Conservation (phyloP, 2,888 invertebrate genomes). For the Steinernema scapterisci region DNA sequence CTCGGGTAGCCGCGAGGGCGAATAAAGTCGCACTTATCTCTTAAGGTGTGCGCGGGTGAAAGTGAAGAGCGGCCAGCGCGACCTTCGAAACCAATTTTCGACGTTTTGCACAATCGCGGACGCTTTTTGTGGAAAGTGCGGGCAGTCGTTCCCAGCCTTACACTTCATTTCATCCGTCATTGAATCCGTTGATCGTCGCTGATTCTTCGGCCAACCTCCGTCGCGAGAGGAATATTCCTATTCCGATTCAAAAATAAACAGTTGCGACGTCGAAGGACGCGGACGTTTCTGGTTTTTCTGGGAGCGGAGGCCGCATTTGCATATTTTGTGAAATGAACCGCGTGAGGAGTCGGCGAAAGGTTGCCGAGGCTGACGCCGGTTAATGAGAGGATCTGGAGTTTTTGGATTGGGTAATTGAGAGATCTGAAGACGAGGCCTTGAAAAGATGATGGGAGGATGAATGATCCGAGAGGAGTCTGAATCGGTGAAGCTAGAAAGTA, state of each 20-base stretch:
- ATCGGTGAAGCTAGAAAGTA: too few species aligned
- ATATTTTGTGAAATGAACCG: slow-evolving; percentile 30
- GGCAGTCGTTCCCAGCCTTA: slow-evolving; percentile 33
- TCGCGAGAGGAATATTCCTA: slow-evolving; percentile 6
- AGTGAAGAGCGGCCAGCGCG: slow-evolving; percentile 5
- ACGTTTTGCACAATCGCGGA: slow-evolving; percentile 20
- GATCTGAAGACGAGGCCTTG: too few species aligned
- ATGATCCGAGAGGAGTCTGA: too few species aligned
- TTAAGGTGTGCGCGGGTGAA: not conserved
- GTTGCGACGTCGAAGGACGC: slow-evolving; percentile 24
- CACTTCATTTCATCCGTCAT: slow-evolving; percentile 30
- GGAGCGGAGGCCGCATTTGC: slow-evolving; percentile 10
- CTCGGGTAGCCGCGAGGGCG: not conserved
- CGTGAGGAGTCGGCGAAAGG: not conserved
- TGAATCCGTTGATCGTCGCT: slow-evolving; percentile 27
- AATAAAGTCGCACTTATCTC: not conserved
- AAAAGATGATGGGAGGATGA: too few species aligned
- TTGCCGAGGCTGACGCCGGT: not conserved
- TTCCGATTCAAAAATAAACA: slow-evolving; percentile 30
- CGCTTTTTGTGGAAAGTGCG: slow-evolving; percentile 27
- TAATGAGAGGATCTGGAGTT: not conserved
- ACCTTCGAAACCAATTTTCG: slow-evolving; percentile 31
- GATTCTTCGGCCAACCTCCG: slow-evolving; percentile 3
- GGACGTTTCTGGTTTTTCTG: not conserved
- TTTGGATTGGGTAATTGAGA: not conserved